Conservation (phyloP, 2,888 invertebrate genomes). For the Cephus pygmeus region DNA sequence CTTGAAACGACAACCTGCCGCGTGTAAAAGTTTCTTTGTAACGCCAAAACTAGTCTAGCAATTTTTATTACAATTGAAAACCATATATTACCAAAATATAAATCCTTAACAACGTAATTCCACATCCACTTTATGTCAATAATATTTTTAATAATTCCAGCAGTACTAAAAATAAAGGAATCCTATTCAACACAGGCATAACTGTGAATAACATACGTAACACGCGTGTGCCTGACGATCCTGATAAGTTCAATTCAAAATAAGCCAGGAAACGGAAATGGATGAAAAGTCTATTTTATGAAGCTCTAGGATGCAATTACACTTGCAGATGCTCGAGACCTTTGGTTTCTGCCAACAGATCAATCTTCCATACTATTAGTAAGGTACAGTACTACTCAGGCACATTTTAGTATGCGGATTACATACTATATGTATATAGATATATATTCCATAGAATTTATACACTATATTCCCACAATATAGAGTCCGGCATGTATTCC, state of each 20-base stretch:
- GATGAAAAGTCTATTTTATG: background rate
- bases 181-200: background rate
- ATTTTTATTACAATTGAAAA: background rate
- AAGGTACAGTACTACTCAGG: background rate
- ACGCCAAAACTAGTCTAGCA: background rate
- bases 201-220: background rate
- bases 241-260: background rate
- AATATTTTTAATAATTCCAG: background rate
- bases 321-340: conserved; percentile 44
- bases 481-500: background rate
- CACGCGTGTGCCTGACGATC: background rate
- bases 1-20: background rate
- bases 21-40: background rate
- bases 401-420: background rate
- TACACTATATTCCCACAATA: background rate
- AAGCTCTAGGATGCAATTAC: conserved; percentile 34
- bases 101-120: too few species aligned
- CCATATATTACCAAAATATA: background rate
- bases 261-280: background rate
- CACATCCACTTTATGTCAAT: too few species aligned
- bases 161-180: background rate
- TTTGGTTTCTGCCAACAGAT: conserved; percentile 41
- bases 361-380: conserved; percentile 38
- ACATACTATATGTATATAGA: too few species aligned
- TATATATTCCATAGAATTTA: background rate